Conservation (phyloP, 1,140 invertebrate genomes). For the Planococcus citri region DNA sequence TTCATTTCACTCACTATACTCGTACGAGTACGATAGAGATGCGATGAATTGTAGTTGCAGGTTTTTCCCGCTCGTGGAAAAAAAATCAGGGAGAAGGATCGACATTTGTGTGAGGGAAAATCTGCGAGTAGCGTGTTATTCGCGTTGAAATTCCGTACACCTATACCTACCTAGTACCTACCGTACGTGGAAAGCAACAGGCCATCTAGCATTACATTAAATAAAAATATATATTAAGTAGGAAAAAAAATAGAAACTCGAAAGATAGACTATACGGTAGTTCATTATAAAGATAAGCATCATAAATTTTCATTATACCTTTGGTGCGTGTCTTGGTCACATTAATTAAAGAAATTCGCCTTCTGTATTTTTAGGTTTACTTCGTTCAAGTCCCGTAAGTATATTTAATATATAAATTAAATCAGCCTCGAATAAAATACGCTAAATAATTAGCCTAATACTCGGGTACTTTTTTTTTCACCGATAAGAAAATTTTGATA, state of each 20-base stretch:
- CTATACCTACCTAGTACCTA: too few species aligned
- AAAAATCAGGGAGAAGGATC: too few species aligned
- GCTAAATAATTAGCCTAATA: neutral
- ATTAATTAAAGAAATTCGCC: constrained; percentile 7
- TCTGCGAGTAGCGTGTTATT: too few species aligned
- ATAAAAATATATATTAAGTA: too few species aligned
- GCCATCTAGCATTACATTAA: neutral
- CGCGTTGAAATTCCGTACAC: too few species aligned
- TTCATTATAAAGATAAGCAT: neutral
- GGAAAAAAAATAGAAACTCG: neutral
- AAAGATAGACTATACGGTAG: neutral
- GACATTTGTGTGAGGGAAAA: too few species aligned
- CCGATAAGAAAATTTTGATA: too few species aligned
- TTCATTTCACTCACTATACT: too few species aligned
- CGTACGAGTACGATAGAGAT: too few species aligned
- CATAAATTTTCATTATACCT: constrained; percentile 1
- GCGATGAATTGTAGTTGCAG: too few species aligned
- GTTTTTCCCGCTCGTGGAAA: too few species aligned
- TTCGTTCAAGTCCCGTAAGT: neutral
- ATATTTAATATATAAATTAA: constrained; percentile 5
- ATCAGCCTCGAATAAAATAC: neutral
- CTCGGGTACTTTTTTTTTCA: too few species aligned
- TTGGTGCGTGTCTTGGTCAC: neutral
- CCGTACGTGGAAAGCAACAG: neutral
- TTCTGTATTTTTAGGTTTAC: neutral